Percentiles rank a stretch among this genome's conserved stretches.
Evolutionary conservation across 92 coral and sea anemone genomes (phyloP).

Genomic region (Palythoa grandiflora): DNA sequence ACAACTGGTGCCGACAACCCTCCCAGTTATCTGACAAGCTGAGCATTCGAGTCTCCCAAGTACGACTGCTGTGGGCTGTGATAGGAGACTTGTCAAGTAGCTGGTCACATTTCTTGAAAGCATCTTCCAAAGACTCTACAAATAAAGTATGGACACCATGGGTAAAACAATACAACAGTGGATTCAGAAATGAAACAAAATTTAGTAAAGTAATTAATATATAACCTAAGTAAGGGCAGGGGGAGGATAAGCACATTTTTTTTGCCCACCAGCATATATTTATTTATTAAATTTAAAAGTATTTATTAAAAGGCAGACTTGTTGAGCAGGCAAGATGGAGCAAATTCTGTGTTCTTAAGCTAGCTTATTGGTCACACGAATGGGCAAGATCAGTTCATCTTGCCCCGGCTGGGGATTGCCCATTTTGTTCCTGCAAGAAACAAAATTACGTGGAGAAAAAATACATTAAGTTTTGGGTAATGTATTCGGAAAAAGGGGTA

Average conservation of each 20-base stretch:
- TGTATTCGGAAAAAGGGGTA: too few relatives aligned
- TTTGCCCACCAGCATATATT: background rate
- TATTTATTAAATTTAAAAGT: too few relatives aligned
- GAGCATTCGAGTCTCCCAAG: conserved; percentile 47
- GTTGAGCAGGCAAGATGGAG: too few relatives aligned
- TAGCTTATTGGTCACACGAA: too few relatives aligned
- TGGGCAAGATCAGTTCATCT: too few relatives aligned
- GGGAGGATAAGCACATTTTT: background rate
- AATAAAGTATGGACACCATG: background rate
- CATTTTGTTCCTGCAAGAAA: too few relatives aligned
- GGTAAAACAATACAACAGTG: background rate
- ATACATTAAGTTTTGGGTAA: too few relatives aligned
- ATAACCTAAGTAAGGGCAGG: background rate
- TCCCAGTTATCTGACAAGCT: conserved; percentile 43
- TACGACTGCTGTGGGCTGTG: conserved; percentile 12
- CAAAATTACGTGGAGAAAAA: too few relatives aligned
- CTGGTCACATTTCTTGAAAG: conserved; percentile 27
- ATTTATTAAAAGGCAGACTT: too few relatives aligned
- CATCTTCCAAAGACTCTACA: conserved; percentile 35
- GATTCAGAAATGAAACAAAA: conserved; percentile 1
- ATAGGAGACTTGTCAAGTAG: conserved; percentile 24
- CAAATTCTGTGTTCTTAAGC: too few relatives aligned
- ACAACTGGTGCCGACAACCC: conserved; percentile 20
- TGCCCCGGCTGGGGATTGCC: too few relatives aligned
- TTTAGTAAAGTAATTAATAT: background rate